Evolutionary conservation across 2,797 vertebrate species (phyloP), one percentile per base, ranked within the genome.

Genomic region (Poeciliopsis presidionis): DNA sequence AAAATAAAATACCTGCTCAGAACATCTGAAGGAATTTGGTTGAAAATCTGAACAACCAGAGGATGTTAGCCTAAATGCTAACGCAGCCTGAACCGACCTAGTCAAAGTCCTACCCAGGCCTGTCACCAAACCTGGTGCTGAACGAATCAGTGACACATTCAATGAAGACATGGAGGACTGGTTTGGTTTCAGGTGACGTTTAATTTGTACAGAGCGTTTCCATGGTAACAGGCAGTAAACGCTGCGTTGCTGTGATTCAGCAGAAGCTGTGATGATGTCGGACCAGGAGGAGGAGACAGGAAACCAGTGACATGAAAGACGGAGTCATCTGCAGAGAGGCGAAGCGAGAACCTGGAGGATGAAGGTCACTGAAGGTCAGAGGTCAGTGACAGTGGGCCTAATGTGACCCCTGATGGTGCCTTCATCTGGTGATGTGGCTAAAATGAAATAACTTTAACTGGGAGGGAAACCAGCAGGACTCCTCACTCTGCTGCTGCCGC

Each of bases 401-500:
- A 7, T 36, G 18, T 8, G 13, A 7, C 4, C 0, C 8, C 33
- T 67, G 8, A 12, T 25, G 41, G 39, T 1, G 36, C 39, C 9
- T 25, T 8, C 22, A 9, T 67, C 4, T 67, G 36, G 7, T 41
- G 3, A 9, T 9, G 33, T 65, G 30, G 30, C 39, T 65, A 39
- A 25, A 39, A 39, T 5, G n/a, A 43, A 41, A 25, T 20, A 12
- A 13, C 18, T 65, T 39, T 39, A 65, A 65, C 11, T 11, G 7
- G 11, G 20, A 69, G 9, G 6, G 25, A 6, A 69, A 43, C 13
- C 39, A 69, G 20, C 39, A 5, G 36, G 39, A 41, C 41, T 43
- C 65, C 8, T 69, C 39, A 69, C 65, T 69, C 2, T 43, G 65
- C 22, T 43, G 65, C 22, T 0, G 61, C 82, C 39, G 80, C 75